Percentiles rank a stretch among this genome's conserved stretches.
Evolutionary conservation across 1,140 invertebrate genomes (phyloP).

Genomic region (Melipona quadrifasciata): DNA sequence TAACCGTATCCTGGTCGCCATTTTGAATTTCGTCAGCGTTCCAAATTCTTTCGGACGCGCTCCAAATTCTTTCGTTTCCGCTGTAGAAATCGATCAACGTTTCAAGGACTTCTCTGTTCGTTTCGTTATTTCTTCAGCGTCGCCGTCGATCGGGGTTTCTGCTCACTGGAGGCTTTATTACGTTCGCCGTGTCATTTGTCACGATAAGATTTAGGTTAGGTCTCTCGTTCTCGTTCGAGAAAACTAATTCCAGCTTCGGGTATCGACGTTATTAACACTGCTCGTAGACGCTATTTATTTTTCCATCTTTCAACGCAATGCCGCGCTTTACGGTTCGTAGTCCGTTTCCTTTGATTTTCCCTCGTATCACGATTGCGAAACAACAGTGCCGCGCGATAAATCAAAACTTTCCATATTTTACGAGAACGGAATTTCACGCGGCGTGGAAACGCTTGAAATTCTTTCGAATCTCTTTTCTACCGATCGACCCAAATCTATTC

Average conservation of each 20-base stretch:
- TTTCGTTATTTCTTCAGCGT: not conserved
- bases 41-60: no score
- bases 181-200: not conserved
- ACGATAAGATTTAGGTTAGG: no score
- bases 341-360: not conserved
- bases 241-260: no score
- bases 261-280: no score
- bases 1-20: not conserved
- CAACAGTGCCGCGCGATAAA: not conserved
- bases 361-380: not conserved
- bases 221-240: no score
- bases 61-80: no score
- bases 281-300: no score
- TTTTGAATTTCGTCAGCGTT: not conserved
- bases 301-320: no score
- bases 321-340: not conserved
- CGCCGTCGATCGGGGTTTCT: not conserved
- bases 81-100: not conserved
- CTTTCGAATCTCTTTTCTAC: not conserved
- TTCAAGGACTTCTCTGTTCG: not conserved
- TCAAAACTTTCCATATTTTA: conserved; percentile 42
- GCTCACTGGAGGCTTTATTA: not conserved
- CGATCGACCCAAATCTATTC: not conserved
- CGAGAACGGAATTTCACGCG: conserved; percentile 21
- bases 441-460: conserved; percentile 3